These are phyloP conservation scores for Chionodraco myersi DNA, from an alignment of 2,113 vertebrate genomes.

Conservation along the genomic window DNA sequence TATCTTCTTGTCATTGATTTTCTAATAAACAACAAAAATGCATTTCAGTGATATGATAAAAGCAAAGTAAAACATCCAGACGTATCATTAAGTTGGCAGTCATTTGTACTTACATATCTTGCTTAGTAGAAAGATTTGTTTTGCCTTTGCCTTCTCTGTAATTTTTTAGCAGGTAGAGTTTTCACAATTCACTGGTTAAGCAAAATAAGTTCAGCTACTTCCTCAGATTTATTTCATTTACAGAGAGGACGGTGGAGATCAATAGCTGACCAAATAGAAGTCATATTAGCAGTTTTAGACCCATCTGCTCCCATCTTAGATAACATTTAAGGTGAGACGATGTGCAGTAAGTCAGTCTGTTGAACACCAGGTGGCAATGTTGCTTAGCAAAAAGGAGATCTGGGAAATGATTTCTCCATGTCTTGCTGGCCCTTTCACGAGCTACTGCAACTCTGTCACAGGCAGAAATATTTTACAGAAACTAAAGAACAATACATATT, in stretches of 20 bases:
- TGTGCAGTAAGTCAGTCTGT: background rate
- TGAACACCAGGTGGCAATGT: slow-evolving; percentile 74
- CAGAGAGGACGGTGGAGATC: background rate
- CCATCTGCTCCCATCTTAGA: background rate
- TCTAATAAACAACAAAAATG: no score
- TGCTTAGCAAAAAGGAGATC: slow-evolving; percentile 35
- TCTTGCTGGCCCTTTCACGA: background rate
- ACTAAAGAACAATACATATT: slow-evolving; percentile 33
- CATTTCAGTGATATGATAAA: no score
- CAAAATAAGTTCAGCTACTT: background rate
- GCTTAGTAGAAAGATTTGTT: no score
- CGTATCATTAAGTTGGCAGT: no score
- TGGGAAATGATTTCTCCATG: slow-evolving; percentile 3
- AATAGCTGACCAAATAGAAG: background rate
- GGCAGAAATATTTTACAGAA: slow-evolving; percentile 3
- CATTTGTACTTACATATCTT: background rate
- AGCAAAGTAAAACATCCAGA: no score
- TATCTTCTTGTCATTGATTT: no score
- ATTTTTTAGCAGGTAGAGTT: no score
- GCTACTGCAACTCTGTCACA: slow-evolving; percentile 10
- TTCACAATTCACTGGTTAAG: no score
- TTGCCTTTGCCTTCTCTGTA: no score
- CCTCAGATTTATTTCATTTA: background rate
- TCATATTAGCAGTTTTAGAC: background rate
- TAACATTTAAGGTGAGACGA: background rate